Conservation (phyloP, 2,113 vertebrate species). For the Trematomus loennbergii region DNA sequence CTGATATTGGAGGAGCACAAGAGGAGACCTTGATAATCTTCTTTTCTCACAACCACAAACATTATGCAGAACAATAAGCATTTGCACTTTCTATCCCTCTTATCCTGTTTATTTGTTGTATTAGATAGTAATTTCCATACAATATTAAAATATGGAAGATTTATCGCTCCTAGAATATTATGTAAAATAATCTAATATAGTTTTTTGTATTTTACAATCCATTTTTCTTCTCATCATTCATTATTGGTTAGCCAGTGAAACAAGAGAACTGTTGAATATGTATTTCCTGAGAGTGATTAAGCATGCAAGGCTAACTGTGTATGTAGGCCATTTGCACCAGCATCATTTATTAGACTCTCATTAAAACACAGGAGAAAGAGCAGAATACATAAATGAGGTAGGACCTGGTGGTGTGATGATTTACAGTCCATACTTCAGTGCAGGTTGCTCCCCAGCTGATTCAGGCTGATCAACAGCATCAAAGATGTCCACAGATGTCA, state of each 20-base stretch:
- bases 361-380: conserved; percentile 36
- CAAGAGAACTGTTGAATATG: conserved; percentile 35
- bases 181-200: not conserved
- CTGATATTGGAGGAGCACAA: not conserved
- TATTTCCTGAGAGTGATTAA: conserved; percentile 40
- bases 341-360: conserved; percentile 31
- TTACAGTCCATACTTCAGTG: conserved; percentile 1
- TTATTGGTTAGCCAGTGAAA: conserved; percentile 11
- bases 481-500: conserved; percentile 23
- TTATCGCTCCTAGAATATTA: not conserved
- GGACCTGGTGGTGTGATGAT: conserved; percentile 16
- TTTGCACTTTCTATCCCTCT: not conserved
- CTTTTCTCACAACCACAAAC: conserved; percentile 16
- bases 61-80: conserved; percentile 1
- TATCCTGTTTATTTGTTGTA: not conserved
- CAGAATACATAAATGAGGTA: not conserved
- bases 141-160: not conserved
- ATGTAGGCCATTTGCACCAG: conserved; percentile 52
- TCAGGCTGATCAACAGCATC: conserved; percentile 28
- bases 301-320: conserved; percentile 22
- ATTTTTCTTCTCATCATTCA: not conserved
- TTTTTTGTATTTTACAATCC: not conserved
- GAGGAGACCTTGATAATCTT: conserved; percentile 23
- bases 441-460: conserved; percentile 15
- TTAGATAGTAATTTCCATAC: not conserved